Evolutionary conservation across 2,888 invertebrate species (phyloP), one percentile per base, ranked within the genome.

Genomic region (Altica lythri): DNA sequence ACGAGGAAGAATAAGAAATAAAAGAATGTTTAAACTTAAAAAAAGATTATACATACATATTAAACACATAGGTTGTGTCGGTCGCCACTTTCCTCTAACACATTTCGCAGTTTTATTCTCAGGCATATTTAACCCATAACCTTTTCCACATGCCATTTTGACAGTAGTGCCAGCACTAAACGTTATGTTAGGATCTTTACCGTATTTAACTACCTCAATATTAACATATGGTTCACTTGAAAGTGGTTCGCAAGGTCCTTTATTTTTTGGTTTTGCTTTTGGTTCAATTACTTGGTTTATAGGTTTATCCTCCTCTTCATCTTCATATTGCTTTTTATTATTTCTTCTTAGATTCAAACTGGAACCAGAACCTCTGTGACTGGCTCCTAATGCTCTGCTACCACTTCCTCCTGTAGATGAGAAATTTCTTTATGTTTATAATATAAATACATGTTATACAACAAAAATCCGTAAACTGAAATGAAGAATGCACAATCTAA

Each of bases 11-110:
- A n/a, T n/a, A n/a, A n/a, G n/a, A n/a, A n/a, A n/a, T n/a, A n/a
- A n/a, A n/a, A n/a, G n/a, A n/a, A n/a, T n/a, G n/a, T n/a, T n/a
- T n/a, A n/a, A n/a, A n/a, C n/a, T n/a, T n/a, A n/a, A n/a, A n/a
- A n/a, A n/a, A n/a, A n/a, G n/a, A n/a, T n/a, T n/a, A 2, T 8
- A 80, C 84, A 82, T 79, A 91, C 91, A 79, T 69, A 92, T 87
- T 68, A 86, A 80, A 73, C 94, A 95, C 65, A 83, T 82, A 0
- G 94, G 93, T 64, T 85, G 86, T 57, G 84, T 83, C 0, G 92
- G 92, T 66, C 86, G 89, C 94, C 94, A 94, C 61, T 88, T 82
- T 0, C 94, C 93, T 57, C 90, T 81, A 2, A 88, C 85, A 72
- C 95, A 95, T 68, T 86, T 86, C 0, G 88, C 88, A 1, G 91